Evolutionary conservation across 2,888 invertebrate species (phyloP).

Genomic region (Hirudinaria manillensis): DNA sequence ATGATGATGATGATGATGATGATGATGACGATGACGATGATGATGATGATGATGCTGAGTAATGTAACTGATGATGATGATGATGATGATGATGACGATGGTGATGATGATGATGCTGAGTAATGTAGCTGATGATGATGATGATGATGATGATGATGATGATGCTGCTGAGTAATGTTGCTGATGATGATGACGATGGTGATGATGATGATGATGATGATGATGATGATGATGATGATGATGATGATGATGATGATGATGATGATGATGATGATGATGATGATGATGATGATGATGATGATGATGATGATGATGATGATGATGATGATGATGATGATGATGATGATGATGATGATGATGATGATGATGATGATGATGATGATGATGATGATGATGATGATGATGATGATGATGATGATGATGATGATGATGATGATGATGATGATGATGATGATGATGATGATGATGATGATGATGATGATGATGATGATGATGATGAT

Average conservation of each 20-base stretch:
- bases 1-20: slow-evolving; percentile 20
- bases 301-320: slow-evolving; percentile 28
- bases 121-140: too few relatives aligned
- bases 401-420: slow-evolving; percentile 28
- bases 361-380: slow-evolving; percentile 26
- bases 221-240: slow-evolving; percentile 3
- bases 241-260: background rate
- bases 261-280: slow-evolving; percentile 27
- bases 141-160: too few relatives aligned
- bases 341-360: slow-evolving; percentile 28
- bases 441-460: slow-evolving; percentile 29
- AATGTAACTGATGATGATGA: too few relatives aligned
- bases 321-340: slow-evolving; percentile 28
- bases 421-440: slow-evolving; percentile 28
- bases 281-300: slow-evolving; percentile 30
- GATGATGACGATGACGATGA: slow-evolving; percentile 25
- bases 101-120: slow-evolving; percentile 26
- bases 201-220: slow-evolving; percentile 14
- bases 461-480: slow-evolving; percentile 26
- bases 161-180: too few relatives aligned
- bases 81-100: slow-evolving; percentile 29
- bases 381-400: slow-evolving; percentile 28
- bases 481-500: slow-evolving; percentile 28
- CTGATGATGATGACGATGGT: too few relatives aligned
- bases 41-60: too few relatives aligned